Conservation (phyloP, 1,140 invertebrate species). For the Hesperophylax magnus region DNA sequence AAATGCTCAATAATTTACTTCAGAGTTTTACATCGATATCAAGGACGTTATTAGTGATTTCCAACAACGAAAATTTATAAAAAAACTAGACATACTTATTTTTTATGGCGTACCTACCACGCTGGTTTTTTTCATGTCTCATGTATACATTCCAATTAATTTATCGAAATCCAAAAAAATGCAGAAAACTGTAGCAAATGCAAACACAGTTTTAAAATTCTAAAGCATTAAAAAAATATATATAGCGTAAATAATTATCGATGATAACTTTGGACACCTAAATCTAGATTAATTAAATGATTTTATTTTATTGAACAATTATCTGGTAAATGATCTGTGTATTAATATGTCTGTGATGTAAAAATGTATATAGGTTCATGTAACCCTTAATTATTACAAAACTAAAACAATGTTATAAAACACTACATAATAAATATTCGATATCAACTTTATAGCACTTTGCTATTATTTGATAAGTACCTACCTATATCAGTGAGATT, state of each 20-base stretch:
- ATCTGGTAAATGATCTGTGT: neutral
- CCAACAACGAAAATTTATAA: constrained; percentile 10
- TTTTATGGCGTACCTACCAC: too few species aligned
- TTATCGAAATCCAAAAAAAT: too few species aligned
- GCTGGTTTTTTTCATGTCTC: too few species aligned
- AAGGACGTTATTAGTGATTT: constrained; percentile 8
- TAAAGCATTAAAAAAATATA: too few species aligned
- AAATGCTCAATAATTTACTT: too few species aligned
- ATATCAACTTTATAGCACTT: neutral
- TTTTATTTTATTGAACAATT: too few species aligned
- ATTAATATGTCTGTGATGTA: constrained; percentile 27
- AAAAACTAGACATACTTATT: neutral
- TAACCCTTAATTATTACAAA: neutral
- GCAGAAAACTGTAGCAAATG: too few species aligned
- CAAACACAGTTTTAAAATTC: too few species aligned
- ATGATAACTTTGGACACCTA: too few species aligned
- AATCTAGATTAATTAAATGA: too few species aligned
- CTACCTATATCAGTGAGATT: constrained; percentile 5
- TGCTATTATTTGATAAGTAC: constrained; percentile 4
- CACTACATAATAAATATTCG: neutral
- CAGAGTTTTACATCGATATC: neutral
- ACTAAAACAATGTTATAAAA: constrained; percentile 20
- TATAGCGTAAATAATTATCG: too few species aligned
- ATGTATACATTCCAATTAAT: too few species aligned
- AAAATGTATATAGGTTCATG: constrained; percentile 12